Percentiles rank a stretch among this genome's conserved stretches.
phyloP scores from a whole-genome alignment of 2,888 invertebrate species.

The Dolichomitus sp. region DNA sequence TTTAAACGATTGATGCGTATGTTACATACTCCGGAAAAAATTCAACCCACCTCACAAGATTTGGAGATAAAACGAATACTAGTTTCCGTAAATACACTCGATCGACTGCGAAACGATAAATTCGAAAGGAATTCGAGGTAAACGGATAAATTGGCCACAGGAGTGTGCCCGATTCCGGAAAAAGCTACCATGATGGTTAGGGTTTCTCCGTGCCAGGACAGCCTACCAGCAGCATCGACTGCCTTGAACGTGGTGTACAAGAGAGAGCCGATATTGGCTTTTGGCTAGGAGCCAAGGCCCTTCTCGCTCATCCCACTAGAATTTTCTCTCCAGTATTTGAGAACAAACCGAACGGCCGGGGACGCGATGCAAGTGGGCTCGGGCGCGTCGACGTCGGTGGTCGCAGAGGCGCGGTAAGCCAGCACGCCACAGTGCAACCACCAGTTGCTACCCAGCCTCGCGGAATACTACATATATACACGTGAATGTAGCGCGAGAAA shows the following conservation, averaged over 20 bases:
- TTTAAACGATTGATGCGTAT: not conserved
- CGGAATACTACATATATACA: constrained; percentile 54
- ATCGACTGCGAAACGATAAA: not conserved
- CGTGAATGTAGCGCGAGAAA: constrained; percentile 61
- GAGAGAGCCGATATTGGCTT: constrained; percentile 64
- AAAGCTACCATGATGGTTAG: constrained; percentile 21
- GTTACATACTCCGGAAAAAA: not conserved
- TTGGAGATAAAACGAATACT: not conserved
- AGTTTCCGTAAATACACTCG: not conserved
- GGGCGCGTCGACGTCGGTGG: constrained; percentile 60
- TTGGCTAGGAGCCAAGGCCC: constrained; percentile 83
- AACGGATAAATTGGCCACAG: constrained; percentile 44
- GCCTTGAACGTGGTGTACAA: constrained; percentile 22
- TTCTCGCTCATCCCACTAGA: constrained; percentile 78
- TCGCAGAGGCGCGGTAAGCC: constrained; percentile 72
- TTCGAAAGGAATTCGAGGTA: constrained; percentile 19
- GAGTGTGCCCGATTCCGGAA: not conserved
- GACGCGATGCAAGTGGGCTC: constrained; percentile 82
- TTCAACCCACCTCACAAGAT: not conserved
- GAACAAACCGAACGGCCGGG: constrained; percentile 81
- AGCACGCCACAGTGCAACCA: constrained; percentile 83
- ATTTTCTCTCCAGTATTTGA: constrained; percentile 84
- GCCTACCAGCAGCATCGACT: constrained; percentile 28
- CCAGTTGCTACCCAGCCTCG: constrained; percentile 85
- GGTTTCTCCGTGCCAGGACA: constrained; percentile 36